phyloP scores from a whole-genome alignment of 1,140 invertebrate genomes.

The Coenobita brevimanus region DNA sequence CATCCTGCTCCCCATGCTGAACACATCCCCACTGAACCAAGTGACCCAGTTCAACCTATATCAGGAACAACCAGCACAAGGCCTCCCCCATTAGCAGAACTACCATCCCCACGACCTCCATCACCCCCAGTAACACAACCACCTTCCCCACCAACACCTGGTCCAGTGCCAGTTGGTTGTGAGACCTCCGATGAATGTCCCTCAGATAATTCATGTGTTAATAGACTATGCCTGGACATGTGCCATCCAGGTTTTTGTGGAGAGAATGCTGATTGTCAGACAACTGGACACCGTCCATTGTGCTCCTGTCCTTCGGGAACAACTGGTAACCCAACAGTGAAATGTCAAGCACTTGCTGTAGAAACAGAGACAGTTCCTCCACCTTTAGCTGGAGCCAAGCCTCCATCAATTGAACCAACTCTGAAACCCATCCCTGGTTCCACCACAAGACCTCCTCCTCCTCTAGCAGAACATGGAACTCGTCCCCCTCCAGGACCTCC shows the following conservation, averaged over 20 bases:
- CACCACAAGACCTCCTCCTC: slow-evolving; percentile 22
- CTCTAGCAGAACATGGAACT: slow-evolving; percentile 30
- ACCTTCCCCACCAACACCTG: slow-evolving; percentile 74
- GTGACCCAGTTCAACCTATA: neutral
- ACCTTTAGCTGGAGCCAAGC: slow-evolving; percentile 15
- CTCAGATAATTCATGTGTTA: slow-evolving; percentile 84
- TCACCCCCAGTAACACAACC: slow-evolving; percentile 34
- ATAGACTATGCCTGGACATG: slow-evolving; percentile 85
- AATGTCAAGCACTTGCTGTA: slow-evolving; percentile 80
- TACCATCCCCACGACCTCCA: slow-evolving; percentile 9
- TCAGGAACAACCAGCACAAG: too few relatives aligned
- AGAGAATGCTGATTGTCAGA: slow-evolving; percentile 72
- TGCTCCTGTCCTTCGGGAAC: slow-evolving; percentile 88
- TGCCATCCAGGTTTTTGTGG: slow-evolving; percentile 85
- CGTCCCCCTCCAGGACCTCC: slow-evolving; percentile 18
- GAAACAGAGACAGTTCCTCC: slow-evolving; percentile 32
- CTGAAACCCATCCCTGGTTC: slow-evolving; percentile 11
- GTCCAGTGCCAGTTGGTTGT: slow-evolving; percentile 83
- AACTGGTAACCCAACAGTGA: slow-evolving; percentile 84
- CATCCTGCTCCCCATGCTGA: slow-evolving; percentile 26
- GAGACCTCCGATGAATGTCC: slow-evolving; percentile 85
- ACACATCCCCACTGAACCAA: slow-evolving; percentile 23
- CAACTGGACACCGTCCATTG: slow-evolving; percentile 75
- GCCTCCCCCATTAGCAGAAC: slow-evolving; percentile 24
- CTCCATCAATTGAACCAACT: neutral